These are phyloP conservation scores for Sitobion miscanthi DNA, from an alignment of 1,140 invertebrate species.

Conservation along the genomic window DNA sequence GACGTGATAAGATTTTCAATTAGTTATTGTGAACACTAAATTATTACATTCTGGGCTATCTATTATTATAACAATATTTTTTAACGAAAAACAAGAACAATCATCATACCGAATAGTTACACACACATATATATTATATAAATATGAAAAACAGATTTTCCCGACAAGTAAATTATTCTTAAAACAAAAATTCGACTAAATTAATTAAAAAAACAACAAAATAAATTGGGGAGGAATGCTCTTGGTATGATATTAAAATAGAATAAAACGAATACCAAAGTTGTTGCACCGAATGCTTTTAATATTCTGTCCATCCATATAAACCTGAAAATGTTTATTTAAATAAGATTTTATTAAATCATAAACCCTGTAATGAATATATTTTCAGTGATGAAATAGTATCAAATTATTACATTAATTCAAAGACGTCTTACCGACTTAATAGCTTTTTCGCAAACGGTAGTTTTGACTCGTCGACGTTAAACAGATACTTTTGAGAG, in stretches of 20 bases:
- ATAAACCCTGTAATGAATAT: not conserved
- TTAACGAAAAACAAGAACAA: not conserved
- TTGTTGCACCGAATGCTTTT: not conserved
- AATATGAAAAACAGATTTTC: not conserved
- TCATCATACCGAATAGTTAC: not conserved
- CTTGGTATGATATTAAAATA: not conserved
- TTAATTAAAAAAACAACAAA: not conserved
- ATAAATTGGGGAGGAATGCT: not conserved
- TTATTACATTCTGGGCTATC: not conserved
- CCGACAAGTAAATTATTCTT: not conserved
- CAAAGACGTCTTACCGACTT: not conserved
- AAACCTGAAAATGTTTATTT: conserved; percentile 13
- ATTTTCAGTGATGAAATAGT: not conserved
- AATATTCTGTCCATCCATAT: conserved; percentile 26
- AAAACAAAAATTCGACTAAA: not conserved
- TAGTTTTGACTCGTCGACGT: conserved; percentile 63
- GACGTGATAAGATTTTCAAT: not conserved
- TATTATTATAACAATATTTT: not conserved
- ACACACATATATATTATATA: not conserved
- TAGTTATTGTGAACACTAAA: not conserved
- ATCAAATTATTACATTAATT: not conserved
- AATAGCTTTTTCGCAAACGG: not conserved
- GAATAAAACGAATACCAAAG: not conserved
- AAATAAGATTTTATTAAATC: not conserved
- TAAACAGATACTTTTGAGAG: conserved; percentile 67